Evolutionary conservation across 2,888 invertebrate genomes (phyloP).

Genomic region (Amphipoea lucens): DNA sequence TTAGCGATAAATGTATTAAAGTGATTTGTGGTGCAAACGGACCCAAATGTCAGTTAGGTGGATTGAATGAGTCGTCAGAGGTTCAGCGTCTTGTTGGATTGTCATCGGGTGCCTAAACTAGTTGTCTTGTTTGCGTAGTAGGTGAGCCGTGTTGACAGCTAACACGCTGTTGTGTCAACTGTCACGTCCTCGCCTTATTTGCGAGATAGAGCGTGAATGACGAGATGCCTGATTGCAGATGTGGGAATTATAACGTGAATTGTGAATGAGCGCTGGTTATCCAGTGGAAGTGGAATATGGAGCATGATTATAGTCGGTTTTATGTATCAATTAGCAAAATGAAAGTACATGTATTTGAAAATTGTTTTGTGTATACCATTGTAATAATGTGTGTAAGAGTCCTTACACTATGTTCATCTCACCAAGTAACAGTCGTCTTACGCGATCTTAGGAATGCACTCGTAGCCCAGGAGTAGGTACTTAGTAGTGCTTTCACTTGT

Average conservation of each 20-base stretch:
- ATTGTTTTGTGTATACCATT: background rate
- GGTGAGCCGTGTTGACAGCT: constrained; percentile 68
- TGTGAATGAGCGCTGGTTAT: constrained; percentile 16
- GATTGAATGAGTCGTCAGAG: constrained; percentile 49
- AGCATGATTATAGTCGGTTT: background rate
- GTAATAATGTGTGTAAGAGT: background rate
- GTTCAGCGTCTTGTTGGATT: constrained; percentile 58
- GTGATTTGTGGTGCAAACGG: constrained; percentile 1
- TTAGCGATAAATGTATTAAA: background rate
- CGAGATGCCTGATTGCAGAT: constrained; percentile 51
- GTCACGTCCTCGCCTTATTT: constrained; percentile 52
- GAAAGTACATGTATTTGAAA: background rate
- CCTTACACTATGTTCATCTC: background rate
- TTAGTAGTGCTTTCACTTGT: background rate
- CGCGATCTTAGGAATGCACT: background rate
- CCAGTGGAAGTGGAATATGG: background rate
- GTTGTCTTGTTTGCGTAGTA: constrained; percentile 62
- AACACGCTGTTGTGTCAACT: constrained; percentile 62
- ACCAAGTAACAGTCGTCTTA: background rate
- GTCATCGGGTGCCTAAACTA: constrained; percentile 66
- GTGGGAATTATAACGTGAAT: constrained; percentile 45
- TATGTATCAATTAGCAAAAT: background rate
- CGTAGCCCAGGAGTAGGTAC: too few relatives aligned
- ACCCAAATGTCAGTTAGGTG: constrained; percentile 28
- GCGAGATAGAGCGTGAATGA: constrained; percentile 56